Evolutionary conservation across 2,888 invertebrate species (phyloP).

Genomic region (Amphipoea lucens): DNA sequence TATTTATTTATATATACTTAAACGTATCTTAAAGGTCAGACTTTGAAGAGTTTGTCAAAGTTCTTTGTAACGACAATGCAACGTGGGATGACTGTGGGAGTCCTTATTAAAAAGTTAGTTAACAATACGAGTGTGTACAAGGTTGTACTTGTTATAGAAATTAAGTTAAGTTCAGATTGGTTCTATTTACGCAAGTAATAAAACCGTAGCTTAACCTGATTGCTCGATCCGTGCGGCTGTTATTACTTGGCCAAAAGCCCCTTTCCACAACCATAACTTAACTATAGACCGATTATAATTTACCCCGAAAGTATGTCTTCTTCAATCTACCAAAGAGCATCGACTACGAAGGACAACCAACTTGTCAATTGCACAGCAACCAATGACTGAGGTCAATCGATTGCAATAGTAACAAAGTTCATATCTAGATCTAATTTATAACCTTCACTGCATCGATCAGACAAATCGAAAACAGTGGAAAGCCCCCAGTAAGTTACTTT

Average conservation of each 20-base stretch:
- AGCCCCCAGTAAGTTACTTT: background rate
- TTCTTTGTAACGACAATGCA: background rate
- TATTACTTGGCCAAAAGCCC: background rate
- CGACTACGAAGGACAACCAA: background rate
- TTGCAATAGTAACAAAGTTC: constrained; percentile 26
- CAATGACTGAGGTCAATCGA: constrained; percentile 28
- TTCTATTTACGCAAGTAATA: background rate
- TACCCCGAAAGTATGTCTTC: background rate
- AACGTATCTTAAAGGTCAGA: constrained; percentile 31
- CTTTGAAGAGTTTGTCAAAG: constrained; percentile 7
- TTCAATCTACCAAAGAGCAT: background rate
- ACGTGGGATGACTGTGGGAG: constrained; percentile 38
- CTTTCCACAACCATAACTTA: background rate
- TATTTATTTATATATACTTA: too few relatives aligned
- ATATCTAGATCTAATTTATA: constrained; percentile 27
- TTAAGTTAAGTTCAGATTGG: constrained; percentile 9
- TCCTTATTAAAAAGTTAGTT: constrained; percentile 9
- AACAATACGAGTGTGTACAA: constrained; percentile 1
- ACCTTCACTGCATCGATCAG: constrained; percentile 11
- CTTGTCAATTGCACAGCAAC: constrained; percentile 24
- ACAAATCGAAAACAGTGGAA: constrained; percentile 5
- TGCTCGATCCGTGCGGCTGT: background rate
- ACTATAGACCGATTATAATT: background rate
- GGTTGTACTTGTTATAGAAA: background rate
- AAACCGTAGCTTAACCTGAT: background rate